These are phyloP conservation scores for Campylorhamphus procurvoides DNA, from an alignment of 2,113 vertebrate species.

Conservation along the genomic window DNA sequence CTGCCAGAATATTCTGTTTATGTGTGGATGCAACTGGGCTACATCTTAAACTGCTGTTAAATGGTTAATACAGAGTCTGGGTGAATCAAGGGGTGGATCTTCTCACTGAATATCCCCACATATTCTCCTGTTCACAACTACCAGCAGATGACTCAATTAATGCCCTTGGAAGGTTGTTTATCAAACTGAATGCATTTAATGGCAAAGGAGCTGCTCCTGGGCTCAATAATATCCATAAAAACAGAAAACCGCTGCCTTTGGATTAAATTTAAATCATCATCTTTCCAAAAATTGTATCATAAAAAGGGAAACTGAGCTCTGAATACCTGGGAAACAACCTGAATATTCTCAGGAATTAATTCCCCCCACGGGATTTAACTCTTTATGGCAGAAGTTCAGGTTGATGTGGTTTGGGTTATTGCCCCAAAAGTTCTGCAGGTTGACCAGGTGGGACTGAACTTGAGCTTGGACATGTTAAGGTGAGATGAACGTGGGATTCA, in stretches of 20 bases:
- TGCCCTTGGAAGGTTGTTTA: constrained; percentile 26
- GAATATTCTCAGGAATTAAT: neutral
- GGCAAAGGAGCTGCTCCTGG: neutral
- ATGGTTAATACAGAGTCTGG: neutral
- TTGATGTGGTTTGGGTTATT: neutral
- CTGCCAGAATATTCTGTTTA: neutral
- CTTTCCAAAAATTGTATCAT: neutral
- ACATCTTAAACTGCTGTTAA: neutral
- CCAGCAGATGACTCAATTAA: constrained; percentile 48
- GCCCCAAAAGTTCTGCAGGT: neutral
- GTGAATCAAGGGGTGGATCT: constrained; percentile 24
- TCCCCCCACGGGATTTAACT: neutral
- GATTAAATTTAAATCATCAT: neutral
- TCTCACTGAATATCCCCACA: neutral
- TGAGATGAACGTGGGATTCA: neutral
- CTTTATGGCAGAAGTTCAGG: neutral
- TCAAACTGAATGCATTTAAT: neutral
- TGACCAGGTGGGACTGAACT: neutral
- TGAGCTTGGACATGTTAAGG: neutral
- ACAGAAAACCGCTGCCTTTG: neutral
- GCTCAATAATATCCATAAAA: neutral
- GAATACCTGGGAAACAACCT: neutral
- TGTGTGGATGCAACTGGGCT: neutral
- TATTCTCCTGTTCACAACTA: constrained; percentile 20
- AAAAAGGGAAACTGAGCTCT: neutral